Evolutionary conservation across 2,113 vertebrate species (phyloP).

Genomic region (Amia ocellicauda): DNA sequence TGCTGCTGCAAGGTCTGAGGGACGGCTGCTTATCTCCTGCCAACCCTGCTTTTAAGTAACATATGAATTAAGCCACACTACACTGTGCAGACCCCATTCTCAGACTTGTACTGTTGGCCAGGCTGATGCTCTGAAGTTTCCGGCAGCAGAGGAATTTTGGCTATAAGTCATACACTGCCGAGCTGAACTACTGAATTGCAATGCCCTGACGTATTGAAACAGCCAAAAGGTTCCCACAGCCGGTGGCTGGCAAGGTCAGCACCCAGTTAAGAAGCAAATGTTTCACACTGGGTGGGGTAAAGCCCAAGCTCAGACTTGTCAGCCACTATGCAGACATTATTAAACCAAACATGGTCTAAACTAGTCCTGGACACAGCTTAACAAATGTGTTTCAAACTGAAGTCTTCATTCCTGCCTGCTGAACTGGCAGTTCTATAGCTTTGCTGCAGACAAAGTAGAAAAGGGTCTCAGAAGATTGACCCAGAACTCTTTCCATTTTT

Average conservation of each 20-base stretch:
- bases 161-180: neutral
- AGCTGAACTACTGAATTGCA: conserved; percentile 8
- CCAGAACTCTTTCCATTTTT: too few relatives aligned
- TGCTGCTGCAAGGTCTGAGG: too few relatives aligned
- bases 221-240: neutral
- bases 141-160: neutral
- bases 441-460: too few relatives aligned
- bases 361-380: too few relatives aligned
- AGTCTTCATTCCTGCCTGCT: too few relatives aligned
- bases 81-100: conserved; percentile 5
- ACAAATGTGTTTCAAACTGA: too few relatives aligned
- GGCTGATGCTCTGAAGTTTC: neutral
- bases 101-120: neutral
- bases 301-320: neutral
- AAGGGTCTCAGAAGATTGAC: too few relatives aligned
- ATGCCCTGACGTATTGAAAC: neutral
- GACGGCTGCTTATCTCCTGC: too few relatives aligned
- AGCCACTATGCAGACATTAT: neutral
- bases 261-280: neutral
- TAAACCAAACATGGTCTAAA: too few relatives aligned
- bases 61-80: neutral
- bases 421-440: too few relatives aligned
- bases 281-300: neutral
- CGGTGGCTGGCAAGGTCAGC: neutral
- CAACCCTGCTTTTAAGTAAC: neutral